These are phyloP conservation scores for Probaryconus sp. DNA, from an alignment of 1,140 invertebrate genomes.

Conservation along the genomic window DNA sequence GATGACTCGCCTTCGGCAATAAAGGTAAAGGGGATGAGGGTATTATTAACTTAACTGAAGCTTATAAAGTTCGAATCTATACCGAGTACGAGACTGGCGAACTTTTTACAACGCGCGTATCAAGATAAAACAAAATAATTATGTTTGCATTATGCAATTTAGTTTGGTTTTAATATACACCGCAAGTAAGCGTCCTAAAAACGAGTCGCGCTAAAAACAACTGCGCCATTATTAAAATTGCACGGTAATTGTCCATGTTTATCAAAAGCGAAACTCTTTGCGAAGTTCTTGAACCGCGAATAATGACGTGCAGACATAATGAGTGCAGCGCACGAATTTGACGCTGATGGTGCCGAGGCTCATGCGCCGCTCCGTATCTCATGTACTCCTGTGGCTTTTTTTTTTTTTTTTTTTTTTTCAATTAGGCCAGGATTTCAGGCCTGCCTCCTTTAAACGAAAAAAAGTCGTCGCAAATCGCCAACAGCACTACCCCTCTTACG, in stretches of 20 bases:
- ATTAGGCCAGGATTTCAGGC: conserved; percentile 44
- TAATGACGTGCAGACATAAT: conserved; percentile 60
- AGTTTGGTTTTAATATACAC: conserved; percentile 18
- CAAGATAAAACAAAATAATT: conserved; percentile 24
- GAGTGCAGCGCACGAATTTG: conserved; percentile 49
- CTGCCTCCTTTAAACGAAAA: conserved; percentile 37
- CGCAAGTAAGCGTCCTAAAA: conserved; percentile 3
- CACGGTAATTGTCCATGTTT: conserved; percentile 37
- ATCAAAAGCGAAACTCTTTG: conserved; percentile 24
- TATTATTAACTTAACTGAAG: conserved; percentile 55
- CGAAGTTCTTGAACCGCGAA: conserved; percentile 16
- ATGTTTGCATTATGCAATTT: conserved; percentile 45
- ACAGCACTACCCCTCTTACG: conserved; percentile 59
- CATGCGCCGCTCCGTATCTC: conserved; percentile 21
- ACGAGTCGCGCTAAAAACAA: conserved; percentile 7
- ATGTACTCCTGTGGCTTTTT: conserved; percentile 12
- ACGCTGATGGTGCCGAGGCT: conserved; percentile 53
- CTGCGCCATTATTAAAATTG: conserved; percentile 38
- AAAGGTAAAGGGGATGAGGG: conserved; percentile 2
- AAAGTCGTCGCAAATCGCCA: conserved; percentile 66
- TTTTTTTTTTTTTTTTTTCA: conserved; percentile 39
- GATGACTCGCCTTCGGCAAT: conserved; percentile 28
- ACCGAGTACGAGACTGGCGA: conserved; percentile 11
- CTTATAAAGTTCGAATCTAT: conserved; percentile 12
- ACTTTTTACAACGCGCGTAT: conserved; percentile 30